Percentiles rank a stretch among this genome's conserved stretches.
Evolutionary conservation across 1,140 invertebrate species (phyloP).

Genomic region (Leptinotarsa texana): DNA sequence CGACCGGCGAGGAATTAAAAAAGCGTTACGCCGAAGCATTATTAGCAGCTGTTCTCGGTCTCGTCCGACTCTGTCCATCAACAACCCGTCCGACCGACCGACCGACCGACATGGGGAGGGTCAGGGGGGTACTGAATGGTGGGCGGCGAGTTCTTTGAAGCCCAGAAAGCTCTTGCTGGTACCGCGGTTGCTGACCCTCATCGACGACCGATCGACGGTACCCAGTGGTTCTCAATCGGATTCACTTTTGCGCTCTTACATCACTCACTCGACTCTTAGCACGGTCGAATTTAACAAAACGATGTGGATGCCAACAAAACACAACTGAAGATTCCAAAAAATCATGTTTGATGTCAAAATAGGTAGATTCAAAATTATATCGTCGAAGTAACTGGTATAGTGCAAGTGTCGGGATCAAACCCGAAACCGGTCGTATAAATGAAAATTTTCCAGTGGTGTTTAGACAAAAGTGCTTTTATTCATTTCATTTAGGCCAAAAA

Average conservation of each 20-base stretch:
- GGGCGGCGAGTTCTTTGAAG: conserved; percentile 46
- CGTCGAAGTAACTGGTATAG: no score
- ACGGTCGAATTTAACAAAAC: no score
- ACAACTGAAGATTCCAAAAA: no score
- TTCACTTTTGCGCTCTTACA: conserved; percentile 14
- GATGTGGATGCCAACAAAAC: no score
- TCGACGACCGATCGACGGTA: conserved; percentile 1
- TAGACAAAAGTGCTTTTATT: no score
- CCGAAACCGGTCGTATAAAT: no score
- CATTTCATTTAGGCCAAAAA: no score
- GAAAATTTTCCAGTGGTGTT: no score
- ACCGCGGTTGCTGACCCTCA: conserved; percentile 45
- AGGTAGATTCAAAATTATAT: no score
- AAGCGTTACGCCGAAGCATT: conserved; percentile 1
- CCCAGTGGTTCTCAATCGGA: conserved; percentile 30
- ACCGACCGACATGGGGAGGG: conserved; percentile 22
- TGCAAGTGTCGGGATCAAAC: no score
- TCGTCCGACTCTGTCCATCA: conserved; percentile 28
- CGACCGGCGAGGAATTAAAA: background rate
- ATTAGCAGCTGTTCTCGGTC: conserved; percentile 5
- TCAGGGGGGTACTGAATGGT: conserved; percentile 32
- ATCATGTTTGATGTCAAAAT: no score
- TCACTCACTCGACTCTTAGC: background rate
- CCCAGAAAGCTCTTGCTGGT: conserved; percentile 37
- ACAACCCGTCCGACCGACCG: conserved; percentile 9